A percentile compares a stretch with the other conserved stretches of the same genome.
These are phyloP conservation scores for Spongilla lacustris DNA, from an alignment of 37 sponge, comb jelly and placozoan genomes.

Conservation along the genomic window DNA sequence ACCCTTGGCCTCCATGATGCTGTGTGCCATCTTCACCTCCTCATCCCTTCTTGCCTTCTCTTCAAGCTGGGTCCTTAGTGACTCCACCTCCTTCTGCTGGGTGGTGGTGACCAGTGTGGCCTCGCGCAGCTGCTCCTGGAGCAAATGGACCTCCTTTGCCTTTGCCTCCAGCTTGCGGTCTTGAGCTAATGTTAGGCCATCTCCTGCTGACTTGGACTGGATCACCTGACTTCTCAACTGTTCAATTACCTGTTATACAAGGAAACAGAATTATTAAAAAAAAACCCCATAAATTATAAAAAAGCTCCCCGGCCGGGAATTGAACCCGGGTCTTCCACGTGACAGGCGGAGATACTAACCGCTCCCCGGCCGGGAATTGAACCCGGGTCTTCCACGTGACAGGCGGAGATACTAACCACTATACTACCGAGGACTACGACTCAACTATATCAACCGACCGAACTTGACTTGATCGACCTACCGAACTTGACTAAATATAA, in stretches of 20 bases:
- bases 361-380: no score
- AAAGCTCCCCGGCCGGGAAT: conserved; percentile 1
- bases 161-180: conserved; percentile 4
- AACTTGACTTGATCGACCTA: background rate
- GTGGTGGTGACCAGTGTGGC: background rate
- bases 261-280: no score
- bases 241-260: background rate
- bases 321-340: conserved; percentile 1
- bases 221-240: background rate
- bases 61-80: background rate
- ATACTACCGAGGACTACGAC: background rate
- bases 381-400: no score
- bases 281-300: background rate
- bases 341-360: background rate
- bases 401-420: background rate
- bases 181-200: background rate
- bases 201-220: background rate
- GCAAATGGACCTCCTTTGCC: conserved; percentile 17
- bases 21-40: conserved; percentile 3
- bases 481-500: no score
- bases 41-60: conserved; percentile 3
- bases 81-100: background rate
- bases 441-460: background rate
- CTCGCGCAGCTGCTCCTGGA: background rate
- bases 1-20: conserved; percentile 18